These are phyloP conservation scores for Chelon auratus DNA, from an alignment of 2,797 vertebrate genomes.

Conservation along the genomic window DNA sequence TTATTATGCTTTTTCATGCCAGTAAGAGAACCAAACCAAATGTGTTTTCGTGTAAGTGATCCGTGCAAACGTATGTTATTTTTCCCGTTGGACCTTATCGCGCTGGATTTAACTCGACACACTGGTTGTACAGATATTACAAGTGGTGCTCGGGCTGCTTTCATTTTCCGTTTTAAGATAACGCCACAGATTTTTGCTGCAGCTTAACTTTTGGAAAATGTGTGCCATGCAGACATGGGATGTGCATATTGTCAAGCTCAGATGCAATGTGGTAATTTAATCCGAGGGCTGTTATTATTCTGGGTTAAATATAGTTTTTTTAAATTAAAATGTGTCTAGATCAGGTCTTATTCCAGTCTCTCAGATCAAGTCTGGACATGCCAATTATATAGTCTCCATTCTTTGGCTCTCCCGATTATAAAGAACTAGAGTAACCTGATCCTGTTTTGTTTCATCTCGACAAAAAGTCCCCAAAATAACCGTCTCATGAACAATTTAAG, in stretches of 20 bases:
- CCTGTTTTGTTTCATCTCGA: conserved; percentile 24
- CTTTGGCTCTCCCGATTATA: conserved; percentile 5
- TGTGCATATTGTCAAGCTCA: conserved; percentile 7
- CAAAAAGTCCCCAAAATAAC: conserved; percentile 25
- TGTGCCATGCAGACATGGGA: neutral
- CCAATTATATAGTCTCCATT: conserved; percentile 31
- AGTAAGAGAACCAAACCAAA: conserved; percentile 5
- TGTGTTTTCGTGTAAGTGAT: neutral
- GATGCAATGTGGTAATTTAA: conserved; percentile 27
- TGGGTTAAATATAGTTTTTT: conserved; percentile 28
- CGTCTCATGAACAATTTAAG: conserved; percentile 25
- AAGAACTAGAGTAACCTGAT: neutral
- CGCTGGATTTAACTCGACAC: neutral
- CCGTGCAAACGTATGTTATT: neutral
- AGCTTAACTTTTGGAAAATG: neutral
- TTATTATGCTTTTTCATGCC: neutral
- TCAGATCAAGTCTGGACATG: conserved; percentile 2
- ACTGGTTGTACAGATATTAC: conserved; percentile 7
- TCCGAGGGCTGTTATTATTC: neutral
- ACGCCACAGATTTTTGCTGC: neutral
- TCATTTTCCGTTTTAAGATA: conserved; percentile 26
- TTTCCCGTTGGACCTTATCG: neutral
- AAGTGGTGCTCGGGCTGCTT: conserved; percentile 8
- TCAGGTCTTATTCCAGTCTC: conserved; percentile 1
- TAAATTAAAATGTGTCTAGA: conserved; percentile 27